These are phyloP conservation scores for Hirundo rustica DNA, from an alignment of 2,797 vertebrate species.

Conservation along the genomic window DNA sequence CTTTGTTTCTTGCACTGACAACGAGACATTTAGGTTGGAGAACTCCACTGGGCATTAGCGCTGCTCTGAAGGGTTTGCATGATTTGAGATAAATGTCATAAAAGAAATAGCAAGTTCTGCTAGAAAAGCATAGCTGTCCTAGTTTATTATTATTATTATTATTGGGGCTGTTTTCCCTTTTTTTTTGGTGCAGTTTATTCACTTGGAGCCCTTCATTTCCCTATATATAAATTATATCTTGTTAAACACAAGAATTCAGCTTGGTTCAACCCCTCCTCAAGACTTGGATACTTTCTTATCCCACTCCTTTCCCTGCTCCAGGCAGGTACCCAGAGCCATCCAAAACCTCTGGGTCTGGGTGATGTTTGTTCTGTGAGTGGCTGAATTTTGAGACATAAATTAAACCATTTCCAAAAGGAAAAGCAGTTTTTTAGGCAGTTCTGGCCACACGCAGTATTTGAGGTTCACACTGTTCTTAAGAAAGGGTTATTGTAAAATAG, in stretches of 20 bases:
- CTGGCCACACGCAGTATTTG: not conserved
- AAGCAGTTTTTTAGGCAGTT: not conserved
- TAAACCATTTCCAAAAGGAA: not conserved
- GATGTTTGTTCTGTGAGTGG: not conserved
- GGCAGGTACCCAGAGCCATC: not conserved
- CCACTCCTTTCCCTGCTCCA: not conserved
- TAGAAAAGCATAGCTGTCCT: conserved; percentile 32
- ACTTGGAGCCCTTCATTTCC: not conserved
- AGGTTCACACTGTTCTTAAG: not conserved
- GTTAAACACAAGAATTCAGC: not conserved
- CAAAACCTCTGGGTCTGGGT: not conserved
- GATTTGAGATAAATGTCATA: conserved; percentile 45
- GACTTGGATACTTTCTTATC: not conserved
- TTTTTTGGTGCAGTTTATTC: not conserved
- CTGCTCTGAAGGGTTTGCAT: conserved; percentile 39
- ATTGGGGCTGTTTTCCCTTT: not conserved
- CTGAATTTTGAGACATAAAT: not conserved
- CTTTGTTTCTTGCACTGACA: conserved; percentile 25
- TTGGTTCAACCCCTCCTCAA: not conserved
- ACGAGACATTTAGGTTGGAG: conserved; percentile 33
- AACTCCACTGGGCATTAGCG: conserved; percentile 57
- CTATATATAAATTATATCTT: not conserved
- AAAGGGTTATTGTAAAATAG: not conserved
- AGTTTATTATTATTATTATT: not conserved
- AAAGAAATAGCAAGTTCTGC: conserved; percentile 29